Evolutionary conservation across 2,888 invertebrate species (phyloP).

Genomic region (Cistogaster globosa): DNA sequence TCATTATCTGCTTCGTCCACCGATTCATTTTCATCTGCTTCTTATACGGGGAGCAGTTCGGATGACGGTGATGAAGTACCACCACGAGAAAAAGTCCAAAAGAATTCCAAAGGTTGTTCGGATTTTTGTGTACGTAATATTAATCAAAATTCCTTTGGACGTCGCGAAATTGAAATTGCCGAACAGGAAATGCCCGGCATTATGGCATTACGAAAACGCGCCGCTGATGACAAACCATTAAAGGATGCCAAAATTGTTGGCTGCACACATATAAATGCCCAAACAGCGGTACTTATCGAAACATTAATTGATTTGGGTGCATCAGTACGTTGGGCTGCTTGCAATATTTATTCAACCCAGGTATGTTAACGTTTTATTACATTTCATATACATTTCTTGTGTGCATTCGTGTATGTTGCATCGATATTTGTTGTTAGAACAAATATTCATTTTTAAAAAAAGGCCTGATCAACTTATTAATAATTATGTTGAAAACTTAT

Average conservation of each 20-base stretch:
- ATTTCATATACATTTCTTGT: too few species aligned
- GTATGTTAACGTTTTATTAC: slow-evolving; percentile 81
- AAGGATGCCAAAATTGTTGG: slow-evolving; percentile 98
- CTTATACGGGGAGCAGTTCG: slow-evolving; percentile 90
- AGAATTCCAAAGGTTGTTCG: slow-evolving; percentile 91
- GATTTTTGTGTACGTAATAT: slow-evolving; percentile 98
- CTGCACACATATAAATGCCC: slow-evolving; percentile 99
- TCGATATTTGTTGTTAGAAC: too few species aligned
- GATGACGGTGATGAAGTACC: slow-evolving; percentile 97
- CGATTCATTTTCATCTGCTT: slow-evolving; percentile 95
- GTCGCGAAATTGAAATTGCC: slow-evolving; percentile 98
- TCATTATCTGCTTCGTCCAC: slow-evolving; percentile 97
- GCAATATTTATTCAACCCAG: slow-evolving; percentile 98
- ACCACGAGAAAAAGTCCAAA: slow-evolving; percentile 96
- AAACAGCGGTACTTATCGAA: slow-evolving; percentile 97
- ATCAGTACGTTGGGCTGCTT: slow-evolving; percentile 97
- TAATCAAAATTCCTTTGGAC: slow-evolving; percentile 93
- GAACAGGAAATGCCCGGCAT: slow-evolving; percentile 99
- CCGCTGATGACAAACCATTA: slow-evolving; percentile 96
- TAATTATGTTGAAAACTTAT: too few species aligned
- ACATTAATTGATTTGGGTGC: slow-evolving; percentile 94
- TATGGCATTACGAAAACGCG: slow-evolving; percentile 95
- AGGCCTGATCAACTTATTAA: too few species aligned
- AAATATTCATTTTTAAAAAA: too few species aligned
- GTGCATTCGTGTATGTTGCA: too few species aligned